Base-by-base conservation (phyloP, 2,888 invertebrate genomes). In the Sisyra nigra region DNA sequence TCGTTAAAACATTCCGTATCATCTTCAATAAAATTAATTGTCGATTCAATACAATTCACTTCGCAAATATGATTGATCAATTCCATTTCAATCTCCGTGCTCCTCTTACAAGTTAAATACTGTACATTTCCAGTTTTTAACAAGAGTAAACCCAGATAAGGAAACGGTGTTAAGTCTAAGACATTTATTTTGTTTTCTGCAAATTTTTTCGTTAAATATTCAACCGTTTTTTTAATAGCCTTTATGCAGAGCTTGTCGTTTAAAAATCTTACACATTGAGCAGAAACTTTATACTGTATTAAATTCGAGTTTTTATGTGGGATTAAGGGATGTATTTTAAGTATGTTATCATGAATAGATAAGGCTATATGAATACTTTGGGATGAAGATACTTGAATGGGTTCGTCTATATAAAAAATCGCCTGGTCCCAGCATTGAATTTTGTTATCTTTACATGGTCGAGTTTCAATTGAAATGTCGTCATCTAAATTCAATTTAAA, bases 401-500 rank as follows among this genome's bases (percentile, higher is more conserved):
- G 67, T 48, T 66, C 53, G 40, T 64, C 60, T 46, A 73, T 61
- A 58, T 72, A 76, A 56, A 79, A 81, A 32, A 86, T 65, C 6
- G 81, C 82, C 55, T 83, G 81, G 55, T 86, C 83, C 86, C 86
- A 87, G 52, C 83, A 83, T 47, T 68, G 65, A 3, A 67, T 64
- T 48, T 63, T 58, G 2, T 58, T 52, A 5, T 59, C 57, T 19
- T 63, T 60, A 44, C 57, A 62, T 2, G 80, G 79, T 48, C 75
- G 67, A 7, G 79, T 77, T 40, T 75, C 73, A 32, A 85, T 61
- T 1, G 60, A 63, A 29, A 72, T 67, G 32, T 68, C 65, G 7
- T 76, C 72, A 51, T 77, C 72, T 39, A 87, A 62, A 54, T 78
- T 62, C 45, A 86, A 63, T 54, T 79, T 74, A 55, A 86, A 86